Percentiles rank a stretch among this genome's conserved stretches.
Evolutionary conservation across 2,888 invertebrate genomes (phyloP).

Genomic region (Polia nebulosa): DNA sequence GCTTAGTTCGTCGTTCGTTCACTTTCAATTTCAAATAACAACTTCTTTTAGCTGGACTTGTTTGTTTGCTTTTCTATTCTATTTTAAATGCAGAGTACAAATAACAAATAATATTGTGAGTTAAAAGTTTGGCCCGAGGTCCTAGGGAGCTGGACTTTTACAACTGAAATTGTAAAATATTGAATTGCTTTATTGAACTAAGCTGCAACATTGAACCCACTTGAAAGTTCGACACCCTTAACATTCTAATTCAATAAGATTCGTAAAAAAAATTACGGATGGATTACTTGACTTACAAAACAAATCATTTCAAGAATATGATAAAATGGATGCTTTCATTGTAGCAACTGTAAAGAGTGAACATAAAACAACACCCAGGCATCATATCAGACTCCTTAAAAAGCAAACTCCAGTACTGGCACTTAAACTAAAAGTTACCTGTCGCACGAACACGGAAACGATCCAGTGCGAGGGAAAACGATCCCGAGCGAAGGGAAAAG

Average conservation of each 20-base stretch:
- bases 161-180: background rate
- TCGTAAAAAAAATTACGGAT: background rate
- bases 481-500: constrained; percentile 48
- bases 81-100: constrained; percentile 36
- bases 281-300: too few relatives aligned
- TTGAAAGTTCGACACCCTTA: background rate
- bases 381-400: constrained; percentile 34
- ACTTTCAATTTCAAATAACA: constrained; percentile 49
- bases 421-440: constrained; percentile 56
- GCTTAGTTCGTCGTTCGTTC: constrained; percentile 47
- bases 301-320: too few relatives aligned
- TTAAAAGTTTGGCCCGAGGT: constrained; percentile 18
- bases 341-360: constrained; percentile 1
- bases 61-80: constrained; percentile 32
- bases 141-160: background rate
- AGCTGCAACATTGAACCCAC: background rate
- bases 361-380: constrained; percentile 32
- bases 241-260: background rate
- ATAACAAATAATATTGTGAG: constrained; percentile 24
- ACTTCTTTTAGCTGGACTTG: constrained; percentile 43
- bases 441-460: constrained; percentile 56
- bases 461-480: constrained; percentile 42
- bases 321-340: too few relatives aligned
- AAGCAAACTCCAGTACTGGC: constrained; percentile 36
- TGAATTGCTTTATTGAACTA: constrained; percentile 13